Conservation (phyloP, 2,113 vertebrate species). For the Rhea pennata region DNA sequence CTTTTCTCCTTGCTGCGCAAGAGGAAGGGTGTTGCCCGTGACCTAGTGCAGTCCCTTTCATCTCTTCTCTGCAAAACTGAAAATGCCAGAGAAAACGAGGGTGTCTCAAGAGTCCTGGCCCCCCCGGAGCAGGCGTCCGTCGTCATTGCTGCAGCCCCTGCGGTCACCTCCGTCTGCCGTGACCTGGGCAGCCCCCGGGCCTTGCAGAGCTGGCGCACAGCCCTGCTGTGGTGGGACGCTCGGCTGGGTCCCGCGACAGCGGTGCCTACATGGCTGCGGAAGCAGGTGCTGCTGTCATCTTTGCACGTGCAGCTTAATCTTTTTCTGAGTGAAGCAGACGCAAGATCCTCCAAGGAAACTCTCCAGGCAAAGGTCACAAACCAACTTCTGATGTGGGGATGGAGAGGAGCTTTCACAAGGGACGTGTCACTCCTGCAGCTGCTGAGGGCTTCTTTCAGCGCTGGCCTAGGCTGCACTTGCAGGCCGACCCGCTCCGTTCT, state of each 20-base stretch:
- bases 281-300: not conserved
- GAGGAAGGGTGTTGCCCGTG: no score
- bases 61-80: not conserved
- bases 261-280: not conserved
- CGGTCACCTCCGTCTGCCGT: not conserved
- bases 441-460: no score
- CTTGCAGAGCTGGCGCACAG: rapidly evolving
- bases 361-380: not conserved
- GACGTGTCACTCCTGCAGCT: not conserved
- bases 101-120: not conserved
- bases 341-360: not conserved
- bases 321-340: rapidly evolving
- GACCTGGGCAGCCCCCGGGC: not conserved
- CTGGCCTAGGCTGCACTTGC: not conserved
- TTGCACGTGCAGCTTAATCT: not conserved
- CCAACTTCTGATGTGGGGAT: not conserved
- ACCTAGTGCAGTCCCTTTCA: no score
- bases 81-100: not conserved
- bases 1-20: no score
- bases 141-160: not conserved
- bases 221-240: not conserved
- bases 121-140: not conserved
- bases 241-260: rapidly evolving
- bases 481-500: no score
- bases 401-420: not conserved